Evolutionary conservation across 2,797 vertebrate genomes (phyloP), one percentile per base, ranked within the genome.

Genomic region (Denticeps clupeoides): DNA sequence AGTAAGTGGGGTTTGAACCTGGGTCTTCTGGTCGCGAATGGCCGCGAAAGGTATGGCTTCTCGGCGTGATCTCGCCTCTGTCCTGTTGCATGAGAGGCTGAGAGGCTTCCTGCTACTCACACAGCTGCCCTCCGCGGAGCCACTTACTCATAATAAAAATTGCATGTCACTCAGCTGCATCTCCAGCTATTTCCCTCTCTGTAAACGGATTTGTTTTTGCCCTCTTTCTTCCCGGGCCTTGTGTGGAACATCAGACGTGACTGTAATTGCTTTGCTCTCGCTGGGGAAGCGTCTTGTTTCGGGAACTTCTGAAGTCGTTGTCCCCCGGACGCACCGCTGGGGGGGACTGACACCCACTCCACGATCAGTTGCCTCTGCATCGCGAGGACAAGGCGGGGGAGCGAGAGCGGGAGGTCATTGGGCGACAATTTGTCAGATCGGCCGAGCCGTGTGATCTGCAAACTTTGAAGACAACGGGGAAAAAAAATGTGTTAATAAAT

Each of bases 211-310:
- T 56, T 56, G 51, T 47, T 51, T 51, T 51, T 55, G 7, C 31
- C 12, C 12, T 12, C n/a, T 59, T 55, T 55, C 62, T 69, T 69
- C 61, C 60, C 58, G 65, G 59, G 65, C 65, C 62, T 75, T 55
- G 59, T 62, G 54, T 61, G 55, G 62, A 65, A 69, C 68, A 68
- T 66, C 63, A 60, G 66, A 51, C 64, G 62, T 49, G 58, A 61
- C 60, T 53, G 62, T 72, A 72, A 78, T 74, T 73, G 65, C 64
- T 66, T 71, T 53, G 57, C 49, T 62, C 37, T 53, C 69, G 45
- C 59, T 44, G 49, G 71, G 71, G 70, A 80, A 65, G 57, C 32
- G 55, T 49, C 62, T 61, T 67, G 65, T 67, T 69, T 71, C 71
- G n/a, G n/a, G n/a, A n/a, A n/a, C n/a, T 73, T 67, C 70, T 1